Evolutionary conservation across 2,888 invertebrate genomes (phyloP), one percentile per base, ranked within the genome.

Genomic region (Gnatocerus cornutus): DNA sequence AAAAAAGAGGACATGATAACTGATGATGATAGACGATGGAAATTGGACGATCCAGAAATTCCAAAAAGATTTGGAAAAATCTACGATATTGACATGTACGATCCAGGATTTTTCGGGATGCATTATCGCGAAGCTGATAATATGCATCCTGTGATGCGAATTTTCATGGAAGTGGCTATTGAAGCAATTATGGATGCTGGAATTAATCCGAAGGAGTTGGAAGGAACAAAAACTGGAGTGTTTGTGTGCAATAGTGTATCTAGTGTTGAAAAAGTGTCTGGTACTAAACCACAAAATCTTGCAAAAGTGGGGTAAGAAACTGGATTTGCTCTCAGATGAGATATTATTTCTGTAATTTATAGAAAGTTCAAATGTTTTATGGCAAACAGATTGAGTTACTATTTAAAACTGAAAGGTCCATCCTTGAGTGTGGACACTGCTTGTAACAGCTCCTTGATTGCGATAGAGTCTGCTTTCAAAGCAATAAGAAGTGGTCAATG

Each of bases 361-460:
- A 89, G 94, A 68, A 93, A 94, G 8, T 89, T 96, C 9, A 39
- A n/a, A n/a, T n/a, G n/a, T n/a, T n/a, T 83, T 10, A 7, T 7
- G 7, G 93, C 96, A 14, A 96, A 96, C 85, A 89, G 96, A 59
- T 90, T 96, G 74, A 95, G 96, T 0, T 96, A 93, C 83, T 91
- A 91, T 85, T 88, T 97, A 70, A 95, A 95, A 10, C 87, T 94
- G n/a, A 92, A 91, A 75, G 95, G 97, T 0, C 96, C 97, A 0
- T 95, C 95, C n/a, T 95, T 91, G 85, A 88, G 93, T 0, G 88
- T 96, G 10, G 97, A 97, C 84, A 94, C 96, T 0, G 97, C 97
- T 0, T 97, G 97, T 83, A 95, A 95, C 8, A 96, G 96, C 55
- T 93, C 94, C 9, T 88, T 95, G 75, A 90, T 93, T 76, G 96